Percentiles rank a stretch among this genome's conserved stretches.
Evolutionary conservation across 2,113 vertebrate species (phyloP).

Genomic region (Vulpes ferrilata): DNA sequence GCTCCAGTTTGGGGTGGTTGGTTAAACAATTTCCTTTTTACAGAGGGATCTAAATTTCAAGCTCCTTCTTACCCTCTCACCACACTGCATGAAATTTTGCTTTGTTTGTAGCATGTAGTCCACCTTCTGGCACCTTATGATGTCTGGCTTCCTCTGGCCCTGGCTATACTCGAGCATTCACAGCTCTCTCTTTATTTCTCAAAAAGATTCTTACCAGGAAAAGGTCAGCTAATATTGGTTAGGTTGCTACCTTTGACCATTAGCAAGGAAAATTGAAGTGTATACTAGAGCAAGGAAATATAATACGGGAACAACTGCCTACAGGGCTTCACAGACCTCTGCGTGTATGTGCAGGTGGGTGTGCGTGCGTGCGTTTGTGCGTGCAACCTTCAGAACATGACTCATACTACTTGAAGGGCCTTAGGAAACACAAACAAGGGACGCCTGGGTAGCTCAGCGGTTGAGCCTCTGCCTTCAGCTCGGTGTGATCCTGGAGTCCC

Average conservation of each 20-base stretch:
- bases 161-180: not conserved
- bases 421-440: not conserved
- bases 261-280: not conserved
- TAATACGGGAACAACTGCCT: not conserved
- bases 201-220: constrained; percentile 18
- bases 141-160: not conserved
- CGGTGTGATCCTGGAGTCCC: too few relatives aligned
- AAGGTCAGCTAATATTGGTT: not conserved
- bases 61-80: not conserved
- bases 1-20: not conserved
- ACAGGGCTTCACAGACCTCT: not conserved
- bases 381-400: constrained; percentile 27
- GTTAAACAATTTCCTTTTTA: not conserved
- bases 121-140: not conserved
- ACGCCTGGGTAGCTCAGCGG: too few relatives aligned
- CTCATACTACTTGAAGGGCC: not conserved
- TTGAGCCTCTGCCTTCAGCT: too few relatives aligned
- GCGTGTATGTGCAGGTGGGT: not conserved
- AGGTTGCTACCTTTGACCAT: not conserved
- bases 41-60: not conserved
- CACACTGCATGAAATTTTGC: not conserved
- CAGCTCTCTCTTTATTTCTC: not conserved
- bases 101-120: not conserved
- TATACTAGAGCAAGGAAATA: not conserved
- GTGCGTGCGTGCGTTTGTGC: not conserved